Evolutionary conservation across 2,113 vertebrate species (phyloP).

Genomic region (Perca fluviatilis): DNA sequence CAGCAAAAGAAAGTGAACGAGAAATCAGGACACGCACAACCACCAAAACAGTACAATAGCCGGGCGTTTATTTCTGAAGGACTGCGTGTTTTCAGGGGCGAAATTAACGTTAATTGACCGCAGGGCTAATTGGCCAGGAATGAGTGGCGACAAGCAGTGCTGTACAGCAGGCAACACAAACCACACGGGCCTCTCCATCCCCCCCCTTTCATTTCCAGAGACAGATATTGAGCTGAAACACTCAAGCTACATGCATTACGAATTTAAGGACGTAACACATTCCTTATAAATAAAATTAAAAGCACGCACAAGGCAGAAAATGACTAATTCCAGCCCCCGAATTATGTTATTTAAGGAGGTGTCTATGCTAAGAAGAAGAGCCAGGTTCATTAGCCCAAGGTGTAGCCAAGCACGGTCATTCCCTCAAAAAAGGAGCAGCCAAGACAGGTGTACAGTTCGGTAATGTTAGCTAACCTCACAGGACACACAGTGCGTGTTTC

Average conservation of each 20-base stretch:
- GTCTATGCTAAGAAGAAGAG: background rate
- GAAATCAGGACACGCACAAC: constrained; percentile 10
- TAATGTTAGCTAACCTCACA: no score
- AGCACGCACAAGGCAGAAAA: background rate
- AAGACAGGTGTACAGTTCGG: constrained; percentile 62
- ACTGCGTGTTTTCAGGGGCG: background rate
- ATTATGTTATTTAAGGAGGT: background rate
- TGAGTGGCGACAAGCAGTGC: constrained; percentile 17
- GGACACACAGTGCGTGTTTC: no score
- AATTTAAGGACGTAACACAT: background rate
- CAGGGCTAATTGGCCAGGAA: constrained; percentile 42
- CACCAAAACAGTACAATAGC: background rate
- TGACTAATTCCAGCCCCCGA: fast-evolving
- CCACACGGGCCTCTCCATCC: constrained; percentile 32
- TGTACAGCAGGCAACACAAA: constrained; percentile 24
- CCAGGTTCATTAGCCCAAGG: constrained; percentile 22
- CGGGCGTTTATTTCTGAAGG: background rate
- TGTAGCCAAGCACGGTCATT: constrained; percentile 26
- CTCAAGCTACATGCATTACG: background rate
- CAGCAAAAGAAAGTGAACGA: constrained; percentile 20
- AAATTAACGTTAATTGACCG: constrained; percentile 11
- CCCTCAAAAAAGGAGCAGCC: constrained; percentile 39
- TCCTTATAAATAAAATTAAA: background rate
- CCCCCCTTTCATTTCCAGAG: background rate
- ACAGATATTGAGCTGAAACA: background rate